Base-by-base conservation (phyloP, 2,113 vertebrate genomes). In the Ciconia stormi region DNA sequence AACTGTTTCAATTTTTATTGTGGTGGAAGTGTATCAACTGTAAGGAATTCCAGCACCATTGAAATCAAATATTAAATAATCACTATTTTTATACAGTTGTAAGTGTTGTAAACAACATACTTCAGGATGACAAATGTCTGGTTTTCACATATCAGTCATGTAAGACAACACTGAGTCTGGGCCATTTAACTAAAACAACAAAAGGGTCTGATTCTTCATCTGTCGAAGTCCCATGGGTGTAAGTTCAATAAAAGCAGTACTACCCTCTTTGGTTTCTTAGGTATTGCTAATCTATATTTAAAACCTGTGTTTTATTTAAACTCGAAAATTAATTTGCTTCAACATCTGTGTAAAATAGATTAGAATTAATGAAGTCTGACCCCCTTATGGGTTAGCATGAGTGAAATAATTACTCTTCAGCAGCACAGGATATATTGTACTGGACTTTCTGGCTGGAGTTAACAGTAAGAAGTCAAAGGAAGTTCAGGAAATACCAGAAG, bases 311-410 rank as follows among this genome's bases (percentile, higher is more conserved):
- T 93, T 95, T 97, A 97, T 91, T 97, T 97, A 97, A 97, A 80
- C 50, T 82, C 90, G 83, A 85, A 95, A 96, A 93, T 93, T 96
- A 96, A 96, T 91, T 97, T 95, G 11, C 42, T 95, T 95, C 93
- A 95, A 85, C 0, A 22, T 82, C 93, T 94, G 58, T 76, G 82
- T 89, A 77, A 97, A 93, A 95, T 49, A 95, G 89, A 94, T 93
- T 93, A 94, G 80, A 95, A 87, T 94, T 96, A 97, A 97, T 97
- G 87, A 97, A 97, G 58, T 94, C 89, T 97, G 97, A 94, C 95
- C 93, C 81, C 96, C 91, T 97, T 95, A 95, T 36, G 91, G 53
- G 83, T 95, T 95, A 80, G 73, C 2, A 11, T 25, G 66, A 94
- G 62, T 59, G 53, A 93, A 89, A 82, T 95, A 97, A 97, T 97